Percentiles rank a stretch among this genome's conserved stretches.
phyloP scores from a whole-genome alignment of 2,888 invertebrate genomes.

The Chloromyia formosa region DNA sequence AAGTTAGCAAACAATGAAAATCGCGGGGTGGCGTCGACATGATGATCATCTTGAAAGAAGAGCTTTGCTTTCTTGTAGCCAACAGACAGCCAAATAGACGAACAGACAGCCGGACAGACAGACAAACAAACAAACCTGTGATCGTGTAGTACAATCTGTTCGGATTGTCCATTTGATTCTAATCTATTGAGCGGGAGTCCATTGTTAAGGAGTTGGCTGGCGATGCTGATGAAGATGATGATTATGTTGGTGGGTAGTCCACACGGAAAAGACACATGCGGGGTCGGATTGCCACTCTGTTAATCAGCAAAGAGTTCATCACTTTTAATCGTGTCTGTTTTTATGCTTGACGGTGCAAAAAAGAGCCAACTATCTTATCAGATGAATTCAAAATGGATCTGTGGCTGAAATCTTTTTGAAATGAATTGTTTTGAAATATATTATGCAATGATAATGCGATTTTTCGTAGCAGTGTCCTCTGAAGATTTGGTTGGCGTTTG shows the following conservation, averaged over 20 bases:
- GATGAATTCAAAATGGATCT: conserved; percentile 5
- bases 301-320: conserved; percentile 27
- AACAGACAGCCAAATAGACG: conserved; percentile 28
- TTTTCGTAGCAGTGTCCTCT: no score
- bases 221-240: conserved; percentile 39
- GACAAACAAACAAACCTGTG: conserved; percentile 26
- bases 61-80: not conserved
- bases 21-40: not conserved
- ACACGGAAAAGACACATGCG: not conserved
- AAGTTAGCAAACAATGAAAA: not conserved
- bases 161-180: conserved; percentile 44
- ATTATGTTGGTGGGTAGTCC: conserved; percentile 8
- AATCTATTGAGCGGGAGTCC: conserved; percentile 33
- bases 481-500: no score
- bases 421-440: conserved; percentile 1
- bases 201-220: conserved; percentile 26
- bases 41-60: not conserved
- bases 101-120: not conserved
- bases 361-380: conserved; percentile 26
- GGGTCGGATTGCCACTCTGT: conserved; percentile 5
- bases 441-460: no score
- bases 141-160: conserved; percentile 22
- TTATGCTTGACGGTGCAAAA: conserved; percentile 48
- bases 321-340: conserved; percentile 34
- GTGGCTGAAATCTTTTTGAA: not conserved